Percentiles rank a stretch among this genome's conserved stretches.
Conservation (phyloP, 1,140 invertebrate species). For the Pseudomyrmex sp. region DNA sequence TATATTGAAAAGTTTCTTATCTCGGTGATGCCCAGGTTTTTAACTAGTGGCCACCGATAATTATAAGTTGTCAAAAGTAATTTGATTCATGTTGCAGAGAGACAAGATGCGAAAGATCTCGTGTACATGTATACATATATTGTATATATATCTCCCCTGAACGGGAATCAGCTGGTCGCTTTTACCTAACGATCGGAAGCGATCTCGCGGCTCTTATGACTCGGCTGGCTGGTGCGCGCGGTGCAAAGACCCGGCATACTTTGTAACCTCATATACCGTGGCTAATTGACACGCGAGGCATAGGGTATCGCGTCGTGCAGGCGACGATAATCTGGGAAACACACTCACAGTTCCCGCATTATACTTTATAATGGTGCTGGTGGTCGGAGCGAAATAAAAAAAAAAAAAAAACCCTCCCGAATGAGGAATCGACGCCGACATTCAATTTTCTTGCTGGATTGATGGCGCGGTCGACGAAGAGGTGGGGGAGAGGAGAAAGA, state of each 20-base stretch:
- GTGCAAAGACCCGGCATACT: constrained; percentile 75
- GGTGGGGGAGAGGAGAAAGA: background rate
- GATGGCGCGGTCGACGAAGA: constrained; percentile 30
- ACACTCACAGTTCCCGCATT: constrained; percentile 75
- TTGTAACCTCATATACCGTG: constrained; percentile 77
- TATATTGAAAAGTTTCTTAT: background rate
- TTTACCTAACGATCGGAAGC: constrained; percentile 69
- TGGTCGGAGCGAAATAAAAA: background rate
- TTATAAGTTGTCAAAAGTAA: background rate
- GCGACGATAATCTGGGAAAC: constrained; percentile 79
- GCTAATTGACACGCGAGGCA: constrained; percentile 82
- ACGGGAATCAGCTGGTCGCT: constrained; percentile 61
- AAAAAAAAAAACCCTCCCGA: constrained; percentile 33
- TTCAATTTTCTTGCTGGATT: constrained; percentile 70
- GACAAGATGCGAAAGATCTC: background rate
- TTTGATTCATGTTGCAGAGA: too few species aligned
- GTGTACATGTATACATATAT: background rate
- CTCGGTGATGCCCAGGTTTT: background rate
- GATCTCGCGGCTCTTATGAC: constrained; percentile 63
- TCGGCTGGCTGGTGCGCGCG: constrained; percentile 45
- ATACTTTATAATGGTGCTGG: constrained; percentile 80
- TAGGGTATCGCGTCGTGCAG: constrained; percentile 73
- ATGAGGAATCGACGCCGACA: constrained; percentile 70
- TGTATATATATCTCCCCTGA: constrained; percentile 15
- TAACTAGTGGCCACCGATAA: background rate